Evolutionary conservation across 1,140 invertebrate species (phyloP).

Genomic region (Copidosoma floridanum): DNA sequence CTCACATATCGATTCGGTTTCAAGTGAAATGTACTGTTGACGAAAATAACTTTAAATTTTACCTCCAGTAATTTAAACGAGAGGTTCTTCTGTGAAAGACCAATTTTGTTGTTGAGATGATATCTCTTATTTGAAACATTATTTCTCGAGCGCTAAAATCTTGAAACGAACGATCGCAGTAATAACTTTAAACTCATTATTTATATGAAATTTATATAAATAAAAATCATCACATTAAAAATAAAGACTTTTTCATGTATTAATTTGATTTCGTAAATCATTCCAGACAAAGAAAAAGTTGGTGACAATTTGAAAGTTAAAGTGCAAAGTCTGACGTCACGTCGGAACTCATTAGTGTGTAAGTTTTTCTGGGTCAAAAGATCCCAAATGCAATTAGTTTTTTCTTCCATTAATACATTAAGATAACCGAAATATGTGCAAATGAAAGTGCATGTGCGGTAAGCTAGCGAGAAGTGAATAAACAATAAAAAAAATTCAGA

Average conservation of each 20-base stretch:
- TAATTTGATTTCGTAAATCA: too few species aligned
- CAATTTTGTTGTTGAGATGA: conserved; percentile 1
- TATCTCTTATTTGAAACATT: conserved; percentile 8
- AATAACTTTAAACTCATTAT: conserved; percentile 18
- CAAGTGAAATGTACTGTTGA: conserved; percentile 23
- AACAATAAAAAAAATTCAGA: conserved; percentile 21
- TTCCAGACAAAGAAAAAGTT: not conserved
- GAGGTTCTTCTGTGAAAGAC: not conserved
- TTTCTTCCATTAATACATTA: conserved; percentile 28
- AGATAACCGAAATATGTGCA: conserved; percentile 1
- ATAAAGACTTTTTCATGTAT: too few species aligned
- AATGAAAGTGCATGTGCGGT: not conserved
- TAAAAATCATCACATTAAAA: conserved; percentile 25
- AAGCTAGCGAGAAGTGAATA: conserved; percentile 5
- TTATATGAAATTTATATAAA: conserved; percentile 23
- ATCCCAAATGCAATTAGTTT: conserved; percentile 25
- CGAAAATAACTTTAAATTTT: conserved; percentile 14
- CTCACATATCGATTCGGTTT: conserved; percentile 43
- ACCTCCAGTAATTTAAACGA: conserved; percentile 12
- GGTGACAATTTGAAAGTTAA: conserved; percentile 5
- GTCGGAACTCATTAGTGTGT: too few species aligned
- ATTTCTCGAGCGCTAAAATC: conserved; percentile 12
- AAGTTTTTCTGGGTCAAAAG: conserved; percentile 1
- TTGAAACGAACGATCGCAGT: conserved; percentile 5
- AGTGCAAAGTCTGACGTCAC: conserved; percentile 20